Evolutionary conservation across 92 coral and sea anemone species (phyloP), one percentile per base, ranked within the genome.

Genomic region (Muricea muricata): DNA sequence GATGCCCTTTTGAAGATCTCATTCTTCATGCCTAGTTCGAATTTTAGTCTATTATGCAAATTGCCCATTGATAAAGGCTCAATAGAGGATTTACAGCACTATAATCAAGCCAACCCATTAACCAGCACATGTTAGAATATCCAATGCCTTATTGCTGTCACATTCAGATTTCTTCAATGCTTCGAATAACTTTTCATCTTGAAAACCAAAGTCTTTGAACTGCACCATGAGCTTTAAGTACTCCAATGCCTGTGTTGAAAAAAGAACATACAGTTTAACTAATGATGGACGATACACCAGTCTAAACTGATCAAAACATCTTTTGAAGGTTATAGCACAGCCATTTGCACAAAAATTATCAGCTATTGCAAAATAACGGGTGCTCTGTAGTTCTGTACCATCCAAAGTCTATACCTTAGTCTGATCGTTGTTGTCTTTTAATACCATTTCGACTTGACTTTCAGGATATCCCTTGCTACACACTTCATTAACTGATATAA

Each of bases 131-230:
- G 93, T 89, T 17, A 97, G 87, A 33, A 92, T 94, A 55, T 97
- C 99, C 86, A 97, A 78, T 18, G 99, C 93, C 75, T 97, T 97
- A 54, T 97, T 92, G 3, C 94, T 86, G 55, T 97, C 97, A 81
- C 93, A 94, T 68, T 92, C 94, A 37, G 99, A 95, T 25, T 95
- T 95, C 28, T 79, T 84, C n/a, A 97, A 82, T 11, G 97, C 95
- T 34, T 90, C 92, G 26, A 92, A 93, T 48, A 97, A 92, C 54
- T 92, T 90, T 6, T 88, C 91, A 60, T 94, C 94, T 83, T 94
- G 83, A 60, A 97, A 97, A 35, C 99, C 99, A 79, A 88, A 91
- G 52, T 92, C 94, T 70, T 94, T 97, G 58, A 93, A 93, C 32
- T 91, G 90, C 58, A 89, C 76, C 17, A 75, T 83, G 20, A 93